Base-by-base conservation (phyloP, 2,797 vertebrate genomes). In the Lacerta viridis region DNA sequence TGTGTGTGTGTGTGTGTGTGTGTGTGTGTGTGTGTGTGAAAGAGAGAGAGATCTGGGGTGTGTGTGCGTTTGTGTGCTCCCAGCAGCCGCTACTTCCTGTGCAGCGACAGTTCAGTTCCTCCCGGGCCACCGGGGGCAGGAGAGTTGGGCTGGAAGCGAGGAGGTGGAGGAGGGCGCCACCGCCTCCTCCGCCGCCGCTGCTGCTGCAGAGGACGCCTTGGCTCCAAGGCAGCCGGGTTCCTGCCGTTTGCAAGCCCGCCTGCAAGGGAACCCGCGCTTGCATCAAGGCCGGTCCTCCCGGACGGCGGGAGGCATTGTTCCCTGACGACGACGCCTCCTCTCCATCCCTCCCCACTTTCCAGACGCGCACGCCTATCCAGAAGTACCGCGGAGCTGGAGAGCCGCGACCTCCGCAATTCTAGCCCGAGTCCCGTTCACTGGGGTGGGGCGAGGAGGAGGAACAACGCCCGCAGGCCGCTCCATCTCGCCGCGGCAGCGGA, bases 81-180 rank as follows among this genome's bases (percentile, higher is more conserved):
- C 76, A 36, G 90, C 92, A 87, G 91, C 92, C 92, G 93, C 92
- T 66, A 94, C 94, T 94, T 94, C 94, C 94, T 94, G 94, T 94
- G 93, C 92, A 77, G 87, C 87, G 88, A 55, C 41, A 83, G 89
- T 92, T 94, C 92, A 85, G 93, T 91, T 94, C 94, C 93, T 92
- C 91, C 92, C 88, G 87, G 88, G 85, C 86, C 86, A 84, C 89
- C 25, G 64, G 76, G 18, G 61, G 17, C 7, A 41, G 33, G 1
- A 64, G 72, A 27, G 15, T 2, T 1, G 69, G 27, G 41, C 3
- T 29, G 29, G 46, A 18, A 18, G 61, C 18, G 43, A 29, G 27
- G 29, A n/a, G 18, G 46, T 61, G 66, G 77, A 3, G 29, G 23
- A 41, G 66, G 85, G 50, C 4, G 66, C 33, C 43, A 2, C 2